Conservation (phyloP, 2,888 invertebrate genomes). For the Aphodius sticticus region DNA sequence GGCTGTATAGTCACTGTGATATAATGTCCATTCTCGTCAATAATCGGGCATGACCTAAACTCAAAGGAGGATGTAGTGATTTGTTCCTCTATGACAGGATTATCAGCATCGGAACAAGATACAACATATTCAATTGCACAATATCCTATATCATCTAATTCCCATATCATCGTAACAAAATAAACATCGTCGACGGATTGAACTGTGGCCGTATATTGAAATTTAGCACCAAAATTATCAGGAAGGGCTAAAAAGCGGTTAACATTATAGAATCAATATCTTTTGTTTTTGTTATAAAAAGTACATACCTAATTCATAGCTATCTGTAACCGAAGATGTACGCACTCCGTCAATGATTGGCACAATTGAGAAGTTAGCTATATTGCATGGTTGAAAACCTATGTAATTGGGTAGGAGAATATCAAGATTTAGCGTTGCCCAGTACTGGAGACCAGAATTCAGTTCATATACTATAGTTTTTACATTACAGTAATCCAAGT, state of each 20-base stretch:
- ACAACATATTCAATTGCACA: background rate
- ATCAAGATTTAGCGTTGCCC: background rate
- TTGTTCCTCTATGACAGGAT: background rate
- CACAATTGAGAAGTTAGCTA: background rate
- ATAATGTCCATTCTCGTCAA: background rate
- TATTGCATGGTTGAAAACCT: background rate
- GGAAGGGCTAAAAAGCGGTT: background rate
- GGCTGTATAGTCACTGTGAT: background rate
- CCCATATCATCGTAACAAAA: background rate
- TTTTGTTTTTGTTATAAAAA: background rate
- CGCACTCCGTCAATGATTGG: too few relatives aligned
- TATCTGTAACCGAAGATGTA: too few relatives aligned
- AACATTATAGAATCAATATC: background rate
- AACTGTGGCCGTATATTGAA: background rate
- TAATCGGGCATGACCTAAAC: background rate
- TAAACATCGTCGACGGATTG: background rate
- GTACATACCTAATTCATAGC: too few relatives aligned
- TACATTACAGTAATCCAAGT: background rate
- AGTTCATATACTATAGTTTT: background rate
- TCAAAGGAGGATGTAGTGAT: background rate
- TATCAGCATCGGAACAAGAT: background rate
- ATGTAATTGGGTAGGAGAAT: background rate
- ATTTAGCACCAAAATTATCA: background rate
- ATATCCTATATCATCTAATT: background rate
- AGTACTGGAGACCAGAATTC: background rate